phyloP scores from a whole-genome alignment of 2,888 invertebrate species.

The Amaurobius ferox region DNA sequence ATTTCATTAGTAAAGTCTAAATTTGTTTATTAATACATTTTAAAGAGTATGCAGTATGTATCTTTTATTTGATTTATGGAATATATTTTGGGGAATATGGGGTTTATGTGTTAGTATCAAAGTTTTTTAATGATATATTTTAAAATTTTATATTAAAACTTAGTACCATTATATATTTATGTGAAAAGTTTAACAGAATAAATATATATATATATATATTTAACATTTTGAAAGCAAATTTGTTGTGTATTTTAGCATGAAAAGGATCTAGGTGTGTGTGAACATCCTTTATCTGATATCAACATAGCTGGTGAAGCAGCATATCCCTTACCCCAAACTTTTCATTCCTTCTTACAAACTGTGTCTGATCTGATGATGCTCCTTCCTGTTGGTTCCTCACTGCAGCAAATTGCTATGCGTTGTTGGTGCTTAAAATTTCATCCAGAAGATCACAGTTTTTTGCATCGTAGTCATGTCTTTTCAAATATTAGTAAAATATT shows the following conservation, averaged over 20 bases:
- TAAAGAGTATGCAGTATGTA: too few relatives aligned
- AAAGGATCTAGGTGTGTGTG: slow-evolving; percentile 80
- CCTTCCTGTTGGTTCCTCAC: slow-evolving; percentile 89
- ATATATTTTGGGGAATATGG: too few relatives aligned
- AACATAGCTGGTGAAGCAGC: slow-evolving; percentile 82
- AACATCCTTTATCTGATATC: slow-evolving; percentile 88
- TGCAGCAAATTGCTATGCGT: slow-evolving; percentile 93
- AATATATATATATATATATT: too few relatives aligned
- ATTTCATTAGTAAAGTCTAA: too few relatives aligned
- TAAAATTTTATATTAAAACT: too few relatives aligned
- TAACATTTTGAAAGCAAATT: too few relatives aligned
- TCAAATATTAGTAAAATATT: slow-evolving; percentile 96
- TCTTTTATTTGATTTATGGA: too few relatives aligned
- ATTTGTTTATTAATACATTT: too few relatives aligned
- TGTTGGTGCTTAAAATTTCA: slow-evolving; percentile 95
- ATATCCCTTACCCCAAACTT: slow-evolving; percentile 82
- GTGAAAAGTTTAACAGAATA: too few relatives aligned
- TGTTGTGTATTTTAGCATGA: slow-evolving; percentile 58
- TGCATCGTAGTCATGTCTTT: slow-evolving; percentile 95
- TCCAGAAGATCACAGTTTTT: slow-evolving; percentile 91
- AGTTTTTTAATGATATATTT: too few relatives aligned
- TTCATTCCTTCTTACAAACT: slow-evolving; percentile 92
- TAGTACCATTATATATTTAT: too few relatives aligned
- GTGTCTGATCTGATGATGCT: slow-evolving; percentile 94
- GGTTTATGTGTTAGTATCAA: too few relatives aligned